Conservation (phyloP, 2,113 vertebrate species). For the Plecotus auritus region DNA sequence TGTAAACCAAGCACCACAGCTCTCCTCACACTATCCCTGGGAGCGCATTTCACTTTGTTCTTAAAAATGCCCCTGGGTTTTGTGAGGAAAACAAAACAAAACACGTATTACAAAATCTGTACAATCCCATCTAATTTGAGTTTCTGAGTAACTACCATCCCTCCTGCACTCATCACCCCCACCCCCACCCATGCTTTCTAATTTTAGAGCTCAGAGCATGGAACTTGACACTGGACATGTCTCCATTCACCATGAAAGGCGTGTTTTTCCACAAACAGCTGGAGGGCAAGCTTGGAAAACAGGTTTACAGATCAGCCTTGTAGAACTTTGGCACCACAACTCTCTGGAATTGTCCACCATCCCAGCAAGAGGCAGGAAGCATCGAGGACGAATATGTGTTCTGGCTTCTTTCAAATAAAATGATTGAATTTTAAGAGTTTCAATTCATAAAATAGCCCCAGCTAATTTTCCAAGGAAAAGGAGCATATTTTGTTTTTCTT, state of each 20-base stretch:
- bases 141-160: conserved; percentile 1
- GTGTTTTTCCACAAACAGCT: conserved; percentile 58
- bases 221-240: conserved; percentile 43
- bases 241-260: conserved; percentile 63
- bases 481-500: conserved; percentile 43
- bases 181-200: conserved; percentile 6
- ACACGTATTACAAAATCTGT: neutral
- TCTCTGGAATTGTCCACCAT: conserved; percentile 21
- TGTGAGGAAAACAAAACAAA: conserved; percentile 20
- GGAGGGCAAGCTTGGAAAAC: conserved; percentile 45
- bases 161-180: neutral
- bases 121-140: neutral
- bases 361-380: conserved; percentile 44
- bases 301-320: conserved; percentile 26
- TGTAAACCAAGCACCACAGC: neutral
- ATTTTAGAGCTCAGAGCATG: conserved; percentile 53
- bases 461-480: conserved; percentile 59
- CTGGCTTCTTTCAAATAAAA: conserved; percentile 61
- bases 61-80: neutral
- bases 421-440: conserved; percentile 62
- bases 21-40: neutral
- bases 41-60: too few relatives aligned
- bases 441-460: conserved; percentile 61
- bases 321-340: neutral
- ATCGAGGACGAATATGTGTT: conserved; percentile 8